A percentile compares a stretch with the other conserved stretches of the same genome.
Evolutionary conservation across 2,113 vertebrate species (phyloP).

Genomic region (Pontoporia blainvillei): DNA sequence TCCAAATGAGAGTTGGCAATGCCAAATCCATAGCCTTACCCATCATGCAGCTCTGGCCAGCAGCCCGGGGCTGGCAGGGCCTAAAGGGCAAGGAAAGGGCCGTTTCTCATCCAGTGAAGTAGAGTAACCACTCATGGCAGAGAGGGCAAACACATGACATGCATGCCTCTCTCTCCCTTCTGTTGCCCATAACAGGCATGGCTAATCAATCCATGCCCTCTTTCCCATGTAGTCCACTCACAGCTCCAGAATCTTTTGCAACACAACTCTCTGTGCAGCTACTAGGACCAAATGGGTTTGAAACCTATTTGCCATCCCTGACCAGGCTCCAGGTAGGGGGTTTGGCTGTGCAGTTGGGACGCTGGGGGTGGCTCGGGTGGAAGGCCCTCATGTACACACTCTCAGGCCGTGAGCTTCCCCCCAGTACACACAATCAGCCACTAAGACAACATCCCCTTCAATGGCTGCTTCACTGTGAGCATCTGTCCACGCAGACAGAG

Average conservation of each 20-base stretch:
- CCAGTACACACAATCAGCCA: fast-evolving
- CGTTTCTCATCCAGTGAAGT: neutral
- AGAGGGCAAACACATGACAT: neutral
- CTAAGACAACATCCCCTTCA: neutral
- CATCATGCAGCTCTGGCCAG: neutral
- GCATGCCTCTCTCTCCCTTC: neutral
- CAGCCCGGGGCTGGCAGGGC: neutral
- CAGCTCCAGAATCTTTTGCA: neutral
- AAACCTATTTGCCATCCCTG: neutral
- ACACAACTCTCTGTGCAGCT: neutral
- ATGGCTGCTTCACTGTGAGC: neutral
- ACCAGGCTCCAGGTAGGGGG: neutral
- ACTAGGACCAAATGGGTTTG: neutral
- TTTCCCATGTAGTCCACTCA: neutral
- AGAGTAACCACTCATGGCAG: neutral
- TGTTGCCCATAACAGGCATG: neutral
- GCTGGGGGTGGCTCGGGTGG: too few species aligned
- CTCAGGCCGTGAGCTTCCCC: neutral
- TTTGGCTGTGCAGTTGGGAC: neutral
- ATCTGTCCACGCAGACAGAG: neutral
- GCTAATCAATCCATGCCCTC: neutral
- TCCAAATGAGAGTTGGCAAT: neutral
- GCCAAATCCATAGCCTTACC: neutral
- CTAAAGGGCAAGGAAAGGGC: neutral
- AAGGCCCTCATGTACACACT: fast-evolving